phyloP scores from a whole-genome alignment of 2,113 vertebrate genomes.

The Oreochromis tanganicae region DNA sequence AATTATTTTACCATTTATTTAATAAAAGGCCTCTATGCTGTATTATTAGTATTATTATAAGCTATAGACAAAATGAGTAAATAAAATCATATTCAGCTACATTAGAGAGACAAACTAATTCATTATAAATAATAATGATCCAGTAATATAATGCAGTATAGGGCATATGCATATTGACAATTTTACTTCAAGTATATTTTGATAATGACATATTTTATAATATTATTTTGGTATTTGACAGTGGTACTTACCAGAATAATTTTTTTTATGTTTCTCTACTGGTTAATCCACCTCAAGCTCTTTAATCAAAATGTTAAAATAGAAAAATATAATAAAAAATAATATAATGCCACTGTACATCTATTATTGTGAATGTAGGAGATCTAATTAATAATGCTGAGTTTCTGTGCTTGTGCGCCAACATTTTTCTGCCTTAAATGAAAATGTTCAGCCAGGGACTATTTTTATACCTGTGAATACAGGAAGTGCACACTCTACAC shows the following conservation, averaged over 20 bases:
- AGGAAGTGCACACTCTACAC: slow-evolving; percentile 20
- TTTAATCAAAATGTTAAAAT: background rate
- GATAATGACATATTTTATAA: no score
- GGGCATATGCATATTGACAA: background rate
- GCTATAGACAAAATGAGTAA: background rate
- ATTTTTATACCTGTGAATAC: slow-evolving; percentile 62
- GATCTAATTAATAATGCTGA: background rate
- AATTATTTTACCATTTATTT: background rate
- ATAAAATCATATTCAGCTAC: background rate
- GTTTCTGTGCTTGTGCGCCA: background rate
- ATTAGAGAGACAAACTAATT: background rate
- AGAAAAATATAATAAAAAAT: background rate
- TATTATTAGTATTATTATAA: background rate
- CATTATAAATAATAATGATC: background rate
- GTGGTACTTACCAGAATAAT: background rate
- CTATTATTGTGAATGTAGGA: background rate
- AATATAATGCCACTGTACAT: background rate
- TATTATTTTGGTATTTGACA: background rate
- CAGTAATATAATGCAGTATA: background rate
- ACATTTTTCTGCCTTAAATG: background rate
- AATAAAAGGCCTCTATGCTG: background rate
- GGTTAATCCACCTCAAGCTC: background rate
- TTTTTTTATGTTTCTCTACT: background rate
- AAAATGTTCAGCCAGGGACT: slow-evolving; percentile 9
- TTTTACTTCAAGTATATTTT: no score